Percentiles rank a stretch among this genome's conserved stretches.
These are phyloP conservation scores for Cryptomyrus ogoouensis DNA, from an alignment of 2,113 vertebrate species.

Conservation along the genomic window DNA sequence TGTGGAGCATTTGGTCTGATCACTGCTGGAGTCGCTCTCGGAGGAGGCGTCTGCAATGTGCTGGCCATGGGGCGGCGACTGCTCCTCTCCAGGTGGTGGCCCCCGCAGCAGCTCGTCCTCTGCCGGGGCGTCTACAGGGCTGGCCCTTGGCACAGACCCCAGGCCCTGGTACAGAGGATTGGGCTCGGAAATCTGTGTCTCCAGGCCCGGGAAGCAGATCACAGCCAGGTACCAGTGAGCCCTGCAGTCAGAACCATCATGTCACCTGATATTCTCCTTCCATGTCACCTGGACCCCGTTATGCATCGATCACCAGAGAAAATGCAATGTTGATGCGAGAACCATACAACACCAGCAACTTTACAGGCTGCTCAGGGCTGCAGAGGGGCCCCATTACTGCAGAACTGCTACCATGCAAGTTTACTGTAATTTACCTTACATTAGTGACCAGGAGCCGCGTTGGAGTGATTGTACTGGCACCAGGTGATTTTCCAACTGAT, in stretches of 20 bases:
- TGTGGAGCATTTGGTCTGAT: conserved; percentile 10
- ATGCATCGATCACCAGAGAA: neutral
- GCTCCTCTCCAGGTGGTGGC: conserved; percentile 59
- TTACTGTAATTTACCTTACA: neutral
- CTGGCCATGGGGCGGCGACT: conserved; percentile 52
- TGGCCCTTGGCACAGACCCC: conserved; percentile 22
- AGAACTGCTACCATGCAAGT: neutral
- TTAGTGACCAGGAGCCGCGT: neutral
- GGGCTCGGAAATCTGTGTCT: conserved; percentile 67
- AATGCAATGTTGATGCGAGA: neutral
- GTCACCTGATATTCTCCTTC: neutral
- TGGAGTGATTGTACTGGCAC: neutral
- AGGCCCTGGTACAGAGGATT: conserved; percentile 72
- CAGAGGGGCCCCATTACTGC: neutral
- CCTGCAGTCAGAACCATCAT: conserved; percentile 48
- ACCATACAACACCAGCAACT: no score
- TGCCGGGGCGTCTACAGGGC: conserved; percentile 40
- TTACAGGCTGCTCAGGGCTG: neutral
- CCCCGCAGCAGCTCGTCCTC: conserved; percentile 21
- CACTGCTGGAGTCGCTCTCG: conserved; percentile 31
- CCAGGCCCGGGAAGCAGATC: conserved; percentile 92
- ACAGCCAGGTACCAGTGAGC: conserved; percentile 98
- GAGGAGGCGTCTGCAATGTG: conserved; percentile 48
- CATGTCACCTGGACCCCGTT: neutral
- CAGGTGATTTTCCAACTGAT: neutral